Evolutionary conservation across 2,113 vertebrate species (phyloP).

Genomic region (Haemorhous mexicanus): DNA sequence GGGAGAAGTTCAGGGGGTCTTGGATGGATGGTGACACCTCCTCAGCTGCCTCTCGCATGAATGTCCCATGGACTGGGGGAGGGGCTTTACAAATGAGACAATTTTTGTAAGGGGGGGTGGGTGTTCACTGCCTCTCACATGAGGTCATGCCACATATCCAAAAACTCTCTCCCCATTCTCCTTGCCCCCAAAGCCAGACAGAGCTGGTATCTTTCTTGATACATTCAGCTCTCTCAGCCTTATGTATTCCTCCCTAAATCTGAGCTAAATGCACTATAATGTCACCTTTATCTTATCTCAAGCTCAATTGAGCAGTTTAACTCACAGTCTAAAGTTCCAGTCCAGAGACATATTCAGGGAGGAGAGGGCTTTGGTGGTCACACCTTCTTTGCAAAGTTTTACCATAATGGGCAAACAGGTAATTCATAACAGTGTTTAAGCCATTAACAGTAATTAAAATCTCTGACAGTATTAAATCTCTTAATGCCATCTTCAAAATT

Average conservation of each 20-base stretch:
- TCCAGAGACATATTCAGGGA: not conserved
- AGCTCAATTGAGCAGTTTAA: not conserved
- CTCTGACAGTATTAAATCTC: not conserved
- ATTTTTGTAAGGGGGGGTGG: not conserved
- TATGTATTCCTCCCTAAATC: not conserved
- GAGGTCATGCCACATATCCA: not conserved
- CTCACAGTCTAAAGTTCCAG: not conserved
- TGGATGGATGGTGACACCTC: not conserved
- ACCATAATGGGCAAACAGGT: not conserved
- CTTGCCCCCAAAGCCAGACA: accelerated
- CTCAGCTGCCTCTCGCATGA: accelerated
- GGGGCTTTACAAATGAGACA: accelerated
- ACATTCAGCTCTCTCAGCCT: not conserved
- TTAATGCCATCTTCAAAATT: not conserved
- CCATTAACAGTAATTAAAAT: not conserved
- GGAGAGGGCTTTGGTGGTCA: not conserved
- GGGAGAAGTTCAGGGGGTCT: not conserved
- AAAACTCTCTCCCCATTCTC: not conserved
- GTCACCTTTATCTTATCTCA: not conserved
- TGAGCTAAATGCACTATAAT: not conserved
- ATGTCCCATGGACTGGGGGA: not conserved
- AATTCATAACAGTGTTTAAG: not conserved
- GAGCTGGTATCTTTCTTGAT: not conserved
- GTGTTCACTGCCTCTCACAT: not conserved
- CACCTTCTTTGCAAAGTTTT: not conserved